Percentiles rank a stretch among this genome's conserved stretches.
These are phyloP conservation scores for Callyntrura guangdongensis DNA, from an alignment of 2,888 invertebrate species.

Conservation along the genomic window DNA sequence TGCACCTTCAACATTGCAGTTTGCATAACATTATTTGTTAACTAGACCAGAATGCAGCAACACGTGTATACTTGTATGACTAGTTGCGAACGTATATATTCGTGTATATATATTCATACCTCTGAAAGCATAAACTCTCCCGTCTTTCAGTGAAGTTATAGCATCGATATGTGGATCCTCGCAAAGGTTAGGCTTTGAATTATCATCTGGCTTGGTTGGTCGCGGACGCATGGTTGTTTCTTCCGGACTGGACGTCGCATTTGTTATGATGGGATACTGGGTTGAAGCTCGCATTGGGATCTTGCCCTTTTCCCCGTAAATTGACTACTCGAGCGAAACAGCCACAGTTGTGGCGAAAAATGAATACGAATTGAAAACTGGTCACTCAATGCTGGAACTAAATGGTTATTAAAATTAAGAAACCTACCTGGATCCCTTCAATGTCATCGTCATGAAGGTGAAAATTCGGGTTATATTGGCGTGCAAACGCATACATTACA, in stretches of 20 bases:
- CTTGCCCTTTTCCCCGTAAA: conserved; percentile 77
- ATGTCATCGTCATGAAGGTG: conserved; percentile 77
- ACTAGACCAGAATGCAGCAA: background rate
- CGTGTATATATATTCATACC: too few relatives aligned
- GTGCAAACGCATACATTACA: conserved; percentile 75
- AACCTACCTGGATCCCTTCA: conserved; percentile 70
- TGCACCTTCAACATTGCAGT: conserved; percentile 53
- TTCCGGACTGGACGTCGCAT: conserved; percentile 35
- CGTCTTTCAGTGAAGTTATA: conserved; percentile 78
- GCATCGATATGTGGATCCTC: conserved; percentile 76
- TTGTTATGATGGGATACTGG: conserved; percentile 59
- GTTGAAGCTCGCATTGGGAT: conserved; percentile 41
- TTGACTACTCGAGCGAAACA: conserved; percentile 61
- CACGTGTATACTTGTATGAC: too few relatives aligned
- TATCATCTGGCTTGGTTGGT: conserved; percentile 56
- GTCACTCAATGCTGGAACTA: too few relatives aligned
- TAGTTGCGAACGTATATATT: too few relatives aligned
- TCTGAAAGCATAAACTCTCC: conserved; percentile 78
- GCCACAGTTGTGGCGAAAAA: too few relatives aligned
- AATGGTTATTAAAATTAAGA: background rate
- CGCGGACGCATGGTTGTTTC: conserved; percentile 23
- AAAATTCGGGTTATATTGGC: conserved; percentile 72
- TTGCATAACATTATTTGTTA: too few relatives aligned
- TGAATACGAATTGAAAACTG: background rate
- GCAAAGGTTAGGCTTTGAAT: conserved; percentile 72